Percentiles rank a stretch among this genome's conserved stretches.
Evolutionary conservation across 2,888 invertebrate genomes (phyloP).

Genomic region (Argyresthia albistria): DNA sequence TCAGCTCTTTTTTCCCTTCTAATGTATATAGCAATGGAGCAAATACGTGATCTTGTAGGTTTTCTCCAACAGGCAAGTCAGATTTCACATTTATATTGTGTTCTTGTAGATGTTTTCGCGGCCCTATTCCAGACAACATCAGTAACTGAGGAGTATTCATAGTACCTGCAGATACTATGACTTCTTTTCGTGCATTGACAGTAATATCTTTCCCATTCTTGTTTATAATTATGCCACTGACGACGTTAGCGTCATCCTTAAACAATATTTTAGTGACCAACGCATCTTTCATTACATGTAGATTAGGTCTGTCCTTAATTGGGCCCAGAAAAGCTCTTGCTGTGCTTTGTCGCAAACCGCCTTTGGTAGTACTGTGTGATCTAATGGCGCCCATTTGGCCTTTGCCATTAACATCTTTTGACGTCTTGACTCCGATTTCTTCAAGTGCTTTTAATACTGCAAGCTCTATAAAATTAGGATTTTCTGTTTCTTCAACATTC

Average conservation of each 20-base stretch:
- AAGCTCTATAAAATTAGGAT: slow-evolving; percentile 24
- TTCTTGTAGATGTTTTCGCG: slow-evolving; percentile 39
- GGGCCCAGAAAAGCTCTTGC: slow-evolving; percentile 64
- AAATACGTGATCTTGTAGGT: slow-evolving; percentile 65
- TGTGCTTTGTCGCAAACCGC: slow-evolving; percentile 60
- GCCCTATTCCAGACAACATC: slow-evolving; percentile 67
- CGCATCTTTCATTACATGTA: slow-evolving; percentile 61
- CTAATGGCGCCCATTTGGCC: slow-evolving; percentile 61
- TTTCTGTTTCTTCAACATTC: slow-evolving; percentile 34
- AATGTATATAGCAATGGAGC: slow-evolving; percentile 41
- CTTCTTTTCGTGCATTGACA: slow-evolving; percentile 52
- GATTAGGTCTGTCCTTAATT: slow-evolving; percentile 40
- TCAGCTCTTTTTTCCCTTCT: slow-evolving; percentile 24
- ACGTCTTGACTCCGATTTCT: slow-evolving; percentile 47
- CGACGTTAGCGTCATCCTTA: slow-evolving; percentile 35
- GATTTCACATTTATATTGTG: slow-evolving; percentile 42
- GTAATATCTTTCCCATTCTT: slow-evolving; percentile 36
- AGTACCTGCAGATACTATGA: slow-evolving; percentile 61
- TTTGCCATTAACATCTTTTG: slow-evolving; percentile 46
- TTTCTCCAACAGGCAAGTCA: slow-evolving; percentile 64
- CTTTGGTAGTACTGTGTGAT: slow-evolving; percentile 48
- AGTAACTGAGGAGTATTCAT: slow-evolving; percentile 66
- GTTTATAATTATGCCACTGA: slow-evolving; percentile 44
- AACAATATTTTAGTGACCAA: slow-evolving; percentile 68
- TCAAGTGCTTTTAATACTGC: slow-evolving; percentile 40